These are phyloP conservation scores for Pycnonotus jocosus DNA, from an alignment of 2,113 vertebrate genomes.

Conservation along the genomic window DNA sequence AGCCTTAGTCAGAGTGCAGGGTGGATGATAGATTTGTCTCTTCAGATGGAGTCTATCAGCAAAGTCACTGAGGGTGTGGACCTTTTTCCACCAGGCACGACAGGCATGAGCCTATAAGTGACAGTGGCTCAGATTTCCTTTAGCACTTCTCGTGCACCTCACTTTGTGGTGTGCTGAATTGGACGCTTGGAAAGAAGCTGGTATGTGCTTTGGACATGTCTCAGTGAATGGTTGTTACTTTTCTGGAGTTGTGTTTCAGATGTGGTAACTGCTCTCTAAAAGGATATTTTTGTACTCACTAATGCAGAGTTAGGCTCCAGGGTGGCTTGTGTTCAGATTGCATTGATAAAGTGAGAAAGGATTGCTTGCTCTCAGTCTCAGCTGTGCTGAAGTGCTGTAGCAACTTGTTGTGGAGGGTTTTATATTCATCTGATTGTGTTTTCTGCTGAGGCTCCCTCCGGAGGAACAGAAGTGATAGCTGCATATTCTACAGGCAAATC, in stretches of 20 bases:
- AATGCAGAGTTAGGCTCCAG: not conserved
- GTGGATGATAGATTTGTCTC: not conserved
- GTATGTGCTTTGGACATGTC: not conserved
- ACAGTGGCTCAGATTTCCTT: not conserved
- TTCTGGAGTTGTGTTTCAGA: not conserved
- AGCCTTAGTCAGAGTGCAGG: not conserved
- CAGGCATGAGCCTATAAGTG: not conserved
- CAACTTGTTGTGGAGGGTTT: conserved; percentile 11
- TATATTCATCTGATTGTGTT: not conserved
- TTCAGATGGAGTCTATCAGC: not conserved
- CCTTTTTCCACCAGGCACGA: not conserved
- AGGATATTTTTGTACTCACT: not conserved
- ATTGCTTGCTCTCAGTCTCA: conserved; percentile 1
- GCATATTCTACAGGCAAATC: not conserved
- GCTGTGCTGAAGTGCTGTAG: not conserved
- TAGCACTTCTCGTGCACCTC: not conserved
- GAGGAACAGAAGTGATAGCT: not conserved
- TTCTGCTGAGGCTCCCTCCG: not conserved
- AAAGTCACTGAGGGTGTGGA: not conserved
- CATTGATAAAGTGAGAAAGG: not conserved
- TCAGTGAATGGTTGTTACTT: not conserved
- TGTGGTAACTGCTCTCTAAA: not conserved
- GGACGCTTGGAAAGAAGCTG: not conserved
- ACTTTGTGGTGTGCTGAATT: not conserved
- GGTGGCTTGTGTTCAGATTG: not conserved